A percentile compares a stretch with the other conserved stretches of the same genome.
phyloP scores from a whole-genome alignment of 2,888 invertebrate genomes.

The Lobophora halterata region DNA sequence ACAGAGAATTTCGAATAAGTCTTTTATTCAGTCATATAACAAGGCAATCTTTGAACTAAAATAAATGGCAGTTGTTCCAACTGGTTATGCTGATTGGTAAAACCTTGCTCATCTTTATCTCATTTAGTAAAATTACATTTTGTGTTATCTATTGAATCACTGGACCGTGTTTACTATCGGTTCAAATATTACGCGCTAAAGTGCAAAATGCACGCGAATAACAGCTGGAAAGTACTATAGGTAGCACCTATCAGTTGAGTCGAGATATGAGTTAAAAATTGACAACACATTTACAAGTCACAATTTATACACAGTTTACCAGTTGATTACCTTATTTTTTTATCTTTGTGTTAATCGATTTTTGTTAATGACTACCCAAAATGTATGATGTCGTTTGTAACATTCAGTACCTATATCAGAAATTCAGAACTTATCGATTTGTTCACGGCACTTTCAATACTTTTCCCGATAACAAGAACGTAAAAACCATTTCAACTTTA shows the following conservation, averaged over 20 bases:
- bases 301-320: background rate
- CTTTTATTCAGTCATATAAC: no score
- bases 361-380: conserved; percentile 4
- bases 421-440: conserved; percentile 10
- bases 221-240: no score
- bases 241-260: no score
- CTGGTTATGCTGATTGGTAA: no score
- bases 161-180: conserved; percentile 36
- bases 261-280: no score
- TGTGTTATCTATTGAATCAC: conserved; percentile 42
- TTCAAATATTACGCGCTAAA: no score
- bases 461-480: conserved; percentile 21
- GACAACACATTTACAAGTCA: no score
- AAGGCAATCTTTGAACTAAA: no score
- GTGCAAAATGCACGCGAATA: no score
- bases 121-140: background rate
- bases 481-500: conserved; percentile 18
- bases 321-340: conserved; percentile 1
- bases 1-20: no score
- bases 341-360: conserved; percentile 1
- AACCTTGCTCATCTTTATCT: background rate
- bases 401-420: conserved; percentile 1
- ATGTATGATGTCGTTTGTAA: conserved; percentile 9
- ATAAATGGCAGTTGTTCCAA: no score
- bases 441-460: conserved; percentile 12